Evolutionary conservation across 2,113 vertebrate genomes (phyloP).

Genomic region (Hoplias malabaricus): DNA sequence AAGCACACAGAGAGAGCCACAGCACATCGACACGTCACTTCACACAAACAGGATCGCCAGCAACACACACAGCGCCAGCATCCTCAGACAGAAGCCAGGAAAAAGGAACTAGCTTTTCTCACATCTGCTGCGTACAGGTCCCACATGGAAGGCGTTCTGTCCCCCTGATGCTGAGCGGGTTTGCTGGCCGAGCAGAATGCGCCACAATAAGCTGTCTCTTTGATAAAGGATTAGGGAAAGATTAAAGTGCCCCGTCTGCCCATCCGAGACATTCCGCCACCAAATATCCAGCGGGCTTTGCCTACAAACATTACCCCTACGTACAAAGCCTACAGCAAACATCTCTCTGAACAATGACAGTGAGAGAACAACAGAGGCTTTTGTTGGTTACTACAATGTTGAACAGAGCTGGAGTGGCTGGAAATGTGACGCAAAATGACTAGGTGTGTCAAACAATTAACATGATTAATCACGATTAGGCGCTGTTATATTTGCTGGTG

Average conservation of each 20-base stretch:
- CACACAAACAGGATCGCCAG: not conserved
- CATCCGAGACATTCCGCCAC: slow-evolving; percentile 19
- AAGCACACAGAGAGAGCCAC: slow-evolving; percentile 4
- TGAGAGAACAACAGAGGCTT: not conserved
- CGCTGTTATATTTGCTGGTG: too few relatives aligned
- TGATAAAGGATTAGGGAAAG: slow-evolving; percentile 13
- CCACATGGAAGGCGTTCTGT: not conserved
- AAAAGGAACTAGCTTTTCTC: slow-evolving; percentile 3
- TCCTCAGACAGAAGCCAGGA: slow-evolving; percentile 11
- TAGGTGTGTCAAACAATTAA: not conserved
- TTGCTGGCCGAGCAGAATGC: slow-evolving; percentile 3
- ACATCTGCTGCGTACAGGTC: slow-evolving; percentile 1
- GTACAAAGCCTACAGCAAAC: slow-evolving; percentile 11
- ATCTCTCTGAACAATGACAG: not conserved
- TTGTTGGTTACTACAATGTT: not conserved
- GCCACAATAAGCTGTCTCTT: slow-evolving; percentile 16
- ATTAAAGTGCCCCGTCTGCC: slow-evolving; percentile 17
- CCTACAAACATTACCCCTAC: slow-evolving; percentile 5
- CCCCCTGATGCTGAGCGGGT: not conserved
- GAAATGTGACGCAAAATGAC: not conserved
- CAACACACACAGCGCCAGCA: not conserved
- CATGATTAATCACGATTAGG: too few relatives aligned
- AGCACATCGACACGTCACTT: slow-evolving; percentile 12
- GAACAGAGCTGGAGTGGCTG: not conserved
- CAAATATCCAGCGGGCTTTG: slow-evolving; percentile 13